These are phyloP conservation scores for Leucosticte australis DNA, from an alignment of 2,113 vertebrate species.

Conservation along the genomic window DNA sequence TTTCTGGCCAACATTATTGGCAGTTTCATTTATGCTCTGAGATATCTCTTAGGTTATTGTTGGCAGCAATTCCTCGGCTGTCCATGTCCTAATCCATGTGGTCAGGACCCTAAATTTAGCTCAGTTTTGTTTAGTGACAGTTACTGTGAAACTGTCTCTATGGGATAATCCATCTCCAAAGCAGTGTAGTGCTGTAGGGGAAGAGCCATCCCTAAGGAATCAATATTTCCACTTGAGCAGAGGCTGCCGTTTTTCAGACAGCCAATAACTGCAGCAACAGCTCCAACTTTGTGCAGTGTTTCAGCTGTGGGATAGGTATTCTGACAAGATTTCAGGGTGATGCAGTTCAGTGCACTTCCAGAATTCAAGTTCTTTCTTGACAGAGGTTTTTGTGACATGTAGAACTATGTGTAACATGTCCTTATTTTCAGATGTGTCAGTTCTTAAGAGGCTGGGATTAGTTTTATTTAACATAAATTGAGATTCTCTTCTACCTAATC, in stretches of 20 bases:
- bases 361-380: neutral
- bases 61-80: neutral
- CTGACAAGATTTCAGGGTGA: neutral
- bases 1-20: neutral
- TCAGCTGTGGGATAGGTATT: neutral
- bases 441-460: neutral
- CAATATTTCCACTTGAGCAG: neutral
- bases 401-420: neutral
- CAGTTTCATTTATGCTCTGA: neutral
- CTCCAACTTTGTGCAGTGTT: neutral
- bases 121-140: conserved; percentile 9
- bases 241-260: neutral
- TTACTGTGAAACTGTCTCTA: neutral
- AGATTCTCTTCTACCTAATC: neutral
- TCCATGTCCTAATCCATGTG: neutral
- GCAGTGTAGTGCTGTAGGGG: neutral
- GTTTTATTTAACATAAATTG: neutral
- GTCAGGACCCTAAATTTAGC: neutral
- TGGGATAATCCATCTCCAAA: neutral
- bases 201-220: neutral
- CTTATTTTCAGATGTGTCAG: neutral
- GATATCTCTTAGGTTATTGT: neutral
- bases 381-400: neutral
- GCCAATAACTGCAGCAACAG: neutral
- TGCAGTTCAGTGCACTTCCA: fast-evolving